A percentile compares a stretch with the other conserved stretches of the same genome.
These are phyloP conservation scores for Ceyx melanurus DNA, from an alignment of 2,113 vertebrate genomes.

Conservation along the genomic window DNA sequence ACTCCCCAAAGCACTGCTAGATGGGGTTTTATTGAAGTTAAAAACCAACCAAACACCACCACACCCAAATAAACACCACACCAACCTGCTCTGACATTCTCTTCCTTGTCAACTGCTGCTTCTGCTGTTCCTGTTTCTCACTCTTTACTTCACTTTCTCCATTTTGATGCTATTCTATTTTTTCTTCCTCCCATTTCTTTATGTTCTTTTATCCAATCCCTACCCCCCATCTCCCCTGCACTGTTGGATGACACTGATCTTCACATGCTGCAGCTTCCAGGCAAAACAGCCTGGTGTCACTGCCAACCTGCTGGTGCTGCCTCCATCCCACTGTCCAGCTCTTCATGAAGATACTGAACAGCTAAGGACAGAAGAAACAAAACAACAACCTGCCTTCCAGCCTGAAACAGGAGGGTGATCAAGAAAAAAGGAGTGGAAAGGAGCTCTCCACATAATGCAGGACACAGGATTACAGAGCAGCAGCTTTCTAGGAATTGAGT, in stretches of 20 bases:
- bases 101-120: not conserved
- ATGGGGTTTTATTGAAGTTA: not conserved
- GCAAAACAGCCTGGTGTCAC: not conserved
- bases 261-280: not conserved
- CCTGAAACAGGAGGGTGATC: not conserved
- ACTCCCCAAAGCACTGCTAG: not conserved
- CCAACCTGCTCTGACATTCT: not conserved
- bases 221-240: not conserved
- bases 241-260: not conserved
- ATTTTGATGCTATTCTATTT: not conserved
- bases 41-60: not conserved
- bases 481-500: not conserved
- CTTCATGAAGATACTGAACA: no score
- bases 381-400: not conserved
- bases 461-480: not conserved
- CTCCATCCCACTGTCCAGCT: no score
- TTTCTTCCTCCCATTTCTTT: not conserved
- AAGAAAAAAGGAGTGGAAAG: not conserved
- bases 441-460: not conserved
- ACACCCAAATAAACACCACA: no score
- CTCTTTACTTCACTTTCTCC: not conserved
- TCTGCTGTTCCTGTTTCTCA: not conserved
- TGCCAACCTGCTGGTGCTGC: no score
- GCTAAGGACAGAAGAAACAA: not conserved
- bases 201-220: not conserved